phyloP scores from a whole-genome alignment of 2,797 vertebrate genomes.

The Chaenodraco wilsoni region DNA sequence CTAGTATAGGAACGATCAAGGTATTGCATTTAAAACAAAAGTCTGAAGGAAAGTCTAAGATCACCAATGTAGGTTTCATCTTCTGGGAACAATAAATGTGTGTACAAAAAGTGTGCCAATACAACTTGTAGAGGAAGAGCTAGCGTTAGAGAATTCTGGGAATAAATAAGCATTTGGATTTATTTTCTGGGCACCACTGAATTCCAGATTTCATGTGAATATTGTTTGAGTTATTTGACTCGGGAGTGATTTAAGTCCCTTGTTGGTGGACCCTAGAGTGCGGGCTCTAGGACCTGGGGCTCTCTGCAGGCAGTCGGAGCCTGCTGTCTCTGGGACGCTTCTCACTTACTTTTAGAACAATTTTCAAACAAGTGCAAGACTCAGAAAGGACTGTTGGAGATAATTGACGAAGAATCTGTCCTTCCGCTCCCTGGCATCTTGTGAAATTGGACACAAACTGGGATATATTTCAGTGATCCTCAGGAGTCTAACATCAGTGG shows the following conservation, averaged over 20 bases:
- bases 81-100: background rate
- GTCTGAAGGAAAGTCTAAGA: background rate
- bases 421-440: slow-evolving; percentile 53
- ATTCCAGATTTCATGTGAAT: background rate
- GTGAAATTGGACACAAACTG: slow-evolving; percentile 66
- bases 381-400: slow-evolving; percentile 66
- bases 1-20: no score
- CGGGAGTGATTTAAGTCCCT: background rate
- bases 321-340: slow-evolving; percentile 66
- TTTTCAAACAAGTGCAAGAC: slow-evolving; percentile 83
- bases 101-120: no score
- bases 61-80: background rate
- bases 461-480: slow-evolving; percentile 70
- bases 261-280: background rate
- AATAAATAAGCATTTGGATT: background rate
- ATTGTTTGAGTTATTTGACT: background rate
- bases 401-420: slow-evolving; percentile 61
- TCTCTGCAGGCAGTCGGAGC: slow-evolving; percentile 28
- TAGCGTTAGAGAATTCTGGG: background rate
- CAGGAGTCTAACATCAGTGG: slow-evolving; percentile 36
- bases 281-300: slow-evolving; percentile 85
- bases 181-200: background rate
- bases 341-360: slow-evolving; percentile 80
- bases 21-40: background rate
- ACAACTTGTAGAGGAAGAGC: background rate